These are phyloP conservation scores for Melanophora roralis DNA, from an alignment of 2,888 invertebrate genomes.

Conservation along the genomic window DNA sequence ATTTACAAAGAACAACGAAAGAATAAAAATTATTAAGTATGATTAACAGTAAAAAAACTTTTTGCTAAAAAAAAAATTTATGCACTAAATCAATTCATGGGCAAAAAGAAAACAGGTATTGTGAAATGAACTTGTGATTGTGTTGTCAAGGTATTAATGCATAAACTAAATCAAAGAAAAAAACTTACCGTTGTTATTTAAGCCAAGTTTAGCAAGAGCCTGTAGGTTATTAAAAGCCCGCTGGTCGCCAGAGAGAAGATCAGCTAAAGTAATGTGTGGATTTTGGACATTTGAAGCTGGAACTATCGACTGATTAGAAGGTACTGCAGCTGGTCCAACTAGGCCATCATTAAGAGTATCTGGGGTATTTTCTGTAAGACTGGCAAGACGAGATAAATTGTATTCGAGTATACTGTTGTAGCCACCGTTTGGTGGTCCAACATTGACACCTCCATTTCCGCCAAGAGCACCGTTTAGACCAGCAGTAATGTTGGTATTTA, in stretches of 20 bases:
- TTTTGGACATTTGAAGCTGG: slow-evolving; percentile 79
- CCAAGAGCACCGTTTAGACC: slow-evolving; percentile 56
- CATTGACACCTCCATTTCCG: slow-evolving; percentile 65
- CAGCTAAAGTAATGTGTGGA: slow-evolving; percentile 85
- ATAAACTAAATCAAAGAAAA: neutral
- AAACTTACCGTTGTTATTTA: slow-evolving; percentile 81
- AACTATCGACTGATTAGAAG: slow-evolving; percentile 68
- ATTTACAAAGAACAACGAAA: too few relatives aligned
- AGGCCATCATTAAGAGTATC: slow-evolving; percentile 76
- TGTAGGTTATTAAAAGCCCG: slow-evolving; percentile 93
- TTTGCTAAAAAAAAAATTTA: too few relatives aligned
- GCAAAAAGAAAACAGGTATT: neutral
- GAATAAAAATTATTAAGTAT: too few relatives aligned
- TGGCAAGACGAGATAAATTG: slow-evolving; percentile 89
- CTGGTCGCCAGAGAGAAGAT: slow-evolving; percentile 85
- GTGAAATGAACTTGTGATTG: neutral
- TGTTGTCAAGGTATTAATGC: neutral
- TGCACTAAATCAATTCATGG: too few relatives aligned
- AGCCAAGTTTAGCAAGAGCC: slow-evolving; percentile 91
- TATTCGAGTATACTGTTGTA: slow-evolving; percentile 88
- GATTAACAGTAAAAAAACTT: too few relatives aligned
- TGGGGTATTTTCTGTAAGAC: slow-evolving; percentile 83
- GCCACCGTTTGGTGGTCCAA: slow-evolving; percentile 75
- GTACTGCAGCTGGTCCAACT: slow-evolving; percentile 62
- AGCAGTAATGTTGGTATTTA: slow-evolving; percentile 55